Evolutionary conservation across 23 tunicate genomes (phyloP).

Genomic region (Clavelina lepadiformis): DNA sequence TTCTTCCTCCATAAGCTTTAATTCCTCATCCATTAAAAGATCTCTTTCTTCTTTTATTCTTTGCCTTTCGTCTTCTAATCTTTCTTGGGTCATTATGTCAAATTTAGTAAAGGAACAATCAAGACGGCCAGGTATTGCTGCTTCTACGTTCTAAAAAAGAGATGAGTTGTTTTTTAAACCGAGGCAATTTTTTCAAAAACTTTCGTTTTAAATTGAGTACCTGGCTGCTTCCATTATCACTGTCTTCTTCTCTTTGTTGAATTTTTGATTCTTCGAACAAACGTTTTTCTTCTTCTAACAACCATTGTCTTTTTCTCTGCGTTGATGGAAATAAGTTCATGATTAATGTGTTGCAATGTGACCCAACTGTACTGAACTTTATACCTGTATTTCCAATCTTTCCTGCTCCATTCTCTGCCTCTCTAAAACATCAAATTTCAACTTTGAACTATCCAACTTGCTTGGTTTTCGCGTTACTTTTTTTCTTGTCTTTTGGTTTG

Average conservation of each 20-base stretch:
- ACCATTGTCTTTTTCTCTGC: slow-evolving; percentile 47
- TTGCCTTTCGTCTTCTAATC: slow-evolving; percentile 52
- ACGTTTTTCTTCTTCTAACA: slow-evolving; percentile 66
- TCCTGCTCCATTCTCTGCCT: slow-evolving; percentile 66
- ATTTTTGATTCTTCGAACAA: slow-evolving; percentile 61
- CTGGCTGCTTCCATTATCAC: background rate
- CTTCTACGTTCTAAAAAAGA: slow-evolving; percentile 2
- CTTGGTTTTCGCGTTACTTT: slow-evolving; percentile 39
- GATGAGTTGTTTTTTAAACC: background rate
- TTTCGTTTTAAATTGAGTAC: background rate
- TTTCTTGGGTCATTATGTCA: slow-evolving; percentile 53
- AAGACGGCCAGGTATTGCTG: slow-evolving; percentile 23
- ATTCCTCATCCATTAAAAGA: slow-evolving; percentile 61
- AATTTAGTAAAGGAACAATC: slow-evolving; percentile 39
- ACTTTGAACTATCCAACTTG: slow-evolving; percentile 49
- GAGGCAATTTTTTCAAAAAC: background rate
- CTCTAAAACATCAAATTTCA: slow-evolving; percentile 71
- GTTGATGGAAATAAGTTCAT: no score
- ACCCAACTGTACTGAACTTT: background rate
- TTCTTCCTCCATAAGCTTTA: slow-evolving; percentile 62
- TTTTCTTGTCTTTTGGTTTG: slow-evolving; percentile 28
- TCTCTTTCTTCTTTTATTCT: slow-evolving; percentile 53
- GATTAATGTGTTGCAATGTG: background rate
- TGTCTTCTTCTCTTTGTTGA: slow-evolving; percentile 26
- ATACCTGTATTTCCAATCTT: slow-evolving; percentile 62